Percentiles rank a stretch among this genome's conserved stretches.
Evolutionary conservation across 2,797 vertebrate genomes (phyloP).

Genomic region (Furcifer pardalis): DNA sequence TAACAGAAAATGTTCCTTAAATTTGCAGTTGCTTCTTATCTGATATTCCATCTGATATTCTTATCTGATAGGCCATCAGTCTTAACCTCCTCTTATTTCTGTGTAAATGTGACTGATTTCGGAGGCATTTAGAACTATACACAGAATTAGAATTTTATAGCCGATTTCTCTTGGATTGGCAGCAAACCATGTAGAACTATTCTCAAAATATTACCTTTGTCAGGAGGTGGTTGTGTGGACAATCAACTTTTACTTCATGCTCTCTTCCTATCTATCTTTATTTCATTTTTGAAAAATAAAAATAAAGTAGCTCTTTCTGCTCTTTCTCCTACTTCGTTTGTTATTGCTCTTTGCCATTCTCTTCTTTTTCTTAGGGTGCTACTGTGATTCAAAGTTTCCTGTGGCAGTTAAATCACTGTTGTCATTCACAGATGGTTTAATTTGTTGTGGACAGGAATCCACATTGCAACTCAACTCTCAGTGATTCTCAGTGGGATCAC

Average conservation of each 20-base stretch:
- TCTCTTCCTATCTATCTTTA: neutral
- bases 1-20: rapidly evolving
- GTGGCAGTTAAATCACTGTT: no score
- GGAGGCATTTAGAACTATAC: neutral
- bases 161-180: rapidly evolving
- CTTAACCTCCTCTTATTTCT: rapidly evolving
- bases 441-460: no score
- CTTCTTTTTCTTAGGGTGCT: slow-evolving; percentile 22
- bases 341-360: slow-evolving; percentile 40
- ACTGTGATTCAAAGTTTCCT: no score
- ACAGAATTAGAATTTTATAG: neutral
- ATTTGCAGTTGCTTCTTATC: neutral
- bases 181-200: rapidly evolving
- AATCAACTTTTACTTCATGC: neutral
- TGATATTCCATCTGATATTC: no score
- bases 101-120: neutral
- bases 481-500: no score
- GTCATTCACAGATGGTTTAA: no score
- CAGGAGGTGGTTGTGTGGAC: neutral
- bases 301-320: neutral
- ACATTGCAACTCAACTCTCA: no score
- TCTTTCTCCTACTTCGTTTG: slow-evolving; percentile 5
- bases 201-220: neutral
- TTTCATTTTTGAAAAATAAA: neutral
- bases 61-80: rapidly evolving